A percentile compares a stretch with the other conserved stretches of the same genome.
phyloP scores from a whole-genome alignment of 2,888 invertebrate genomes.

The Nasonia oneida region DNA sequence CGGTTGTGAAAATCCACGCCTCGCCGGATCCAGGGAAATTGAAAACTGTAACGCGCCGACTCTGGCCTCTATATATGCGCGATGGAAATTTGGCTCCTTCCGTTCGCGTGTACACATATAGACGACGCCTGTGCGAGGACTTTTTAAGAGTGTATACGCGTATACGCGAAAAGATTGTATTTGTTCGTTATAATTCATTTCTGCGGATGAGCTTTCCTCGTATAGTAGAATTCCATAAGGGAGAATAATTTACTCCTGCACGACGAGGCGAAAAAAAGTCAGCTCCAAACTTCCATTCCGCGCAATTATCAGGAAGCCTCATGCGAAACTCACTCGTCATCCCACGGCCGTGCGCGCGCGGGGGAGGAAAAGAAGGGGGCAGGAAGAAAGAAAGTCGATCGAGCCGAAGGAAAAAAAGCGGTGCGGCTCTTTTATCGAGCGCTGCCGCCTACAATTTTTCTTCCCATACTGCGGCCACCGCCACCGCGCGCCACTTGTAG shows the following conservation, averaged over 20 bases:
- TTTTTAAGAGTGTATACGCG: not conserved
- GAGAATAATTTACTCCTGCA: too few relatives aligned
- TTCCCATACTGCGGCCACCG: not conserved
- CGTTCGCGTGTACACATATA: not conserved
- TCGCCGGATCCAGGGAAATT: constrained; percentile 30
- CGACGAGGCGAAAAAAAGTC: not conserved
- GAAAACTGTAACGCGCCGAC: constrained; percentile 42
- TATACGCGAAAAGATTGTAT: not conserved
- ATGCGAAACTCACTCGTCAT: not conserved
- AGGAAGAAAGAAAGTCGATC: not conserved
- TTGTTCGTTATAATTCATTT: constrained; percentile 47
- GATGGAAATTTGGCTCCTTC: constrained; percentile 14
- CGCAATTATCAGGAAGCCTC: constrained; percentile 31
- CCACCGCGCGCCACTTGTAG: constrained; percentile 48
- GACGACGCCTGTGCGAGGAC: not conserved
- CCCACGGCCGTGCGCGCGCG: not conserved
- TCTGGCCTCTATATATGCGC: not conserved
- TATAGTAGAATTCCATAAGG: not conserved
- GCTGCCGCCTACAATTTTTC: constrained; percentile 33
- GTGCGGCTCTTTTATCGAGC: constrained; percentile 25
- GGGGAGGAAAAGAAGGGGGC: not conserved
- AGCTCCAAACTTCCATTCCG: not conserved
- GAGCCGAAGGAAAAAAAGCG: not conserved
- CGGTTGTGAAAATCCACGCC: constrained; percentile 46
- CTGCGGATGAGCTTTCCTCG: not conserved